Conservation (phyloP, 2,797 vertebrate species). For the Apogon talboti region DNA sequence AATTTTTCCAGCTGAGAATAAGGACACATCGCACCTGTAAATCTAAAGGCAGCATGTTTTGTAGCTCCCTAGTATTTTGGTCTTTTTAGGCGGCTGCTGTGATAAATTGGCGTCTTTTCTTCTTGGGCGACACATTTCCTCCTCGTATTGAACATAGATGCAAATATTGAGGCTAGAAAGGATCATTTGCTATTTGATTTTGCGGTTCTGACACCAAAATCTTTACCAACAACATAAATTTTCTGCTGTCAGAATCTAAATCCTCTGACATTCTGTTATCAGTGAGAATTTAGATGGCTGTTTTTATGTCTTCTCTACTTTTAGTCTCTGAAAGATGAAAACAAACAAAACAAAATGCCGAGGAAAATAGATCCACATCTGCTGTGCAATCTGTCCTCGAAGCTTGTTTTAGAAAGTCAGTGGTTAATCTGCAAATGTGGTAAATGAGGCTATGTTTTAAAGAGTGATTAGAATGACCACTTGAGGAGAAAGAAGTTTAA, state of each 20-base stretch:
- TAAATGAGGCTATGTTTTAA: background rate
- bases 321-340: background rate
- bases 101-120: conserved; percentile 35
- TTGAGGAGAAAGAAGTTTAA: background rate
- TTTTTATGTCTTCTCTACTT: background rate
- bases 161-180: conserved; percentile 36
- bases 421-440: background rate
- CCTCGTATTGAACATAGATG: conserved; percentile 12
- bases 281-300: background rate
- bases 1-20: conserved; percentile 9
- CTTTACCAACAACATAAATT: conserved; percentile 22
- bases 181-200: conserved; percentile 43
- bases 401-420: too few relatives aligned
- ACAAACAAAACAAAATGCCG: background rate
- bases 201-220: conserved; percentile 26
- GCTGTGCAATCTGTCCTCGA: too few relatives aligned
- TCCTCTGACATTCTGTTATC: conserved; percentile 3
- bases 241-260: conserved; percentile 30
- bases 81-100: conserved; percentile 21
- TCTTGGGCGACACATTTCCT: conserved; percentile 22
- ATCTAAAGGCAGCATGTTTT: conserved; percentile 24
- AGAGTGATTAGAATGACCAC: background rate
- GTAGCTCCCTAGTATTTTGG: conserved; percentile 1
- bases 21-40: conserved; percentile 33
- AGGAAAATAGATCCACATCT: background rate